Evolutionary conservation across 1,140 invertebrate genomes (phyloP), one percentile per base, ranked within the genome.

Genomic region (Drosophila sp.): DNA sequence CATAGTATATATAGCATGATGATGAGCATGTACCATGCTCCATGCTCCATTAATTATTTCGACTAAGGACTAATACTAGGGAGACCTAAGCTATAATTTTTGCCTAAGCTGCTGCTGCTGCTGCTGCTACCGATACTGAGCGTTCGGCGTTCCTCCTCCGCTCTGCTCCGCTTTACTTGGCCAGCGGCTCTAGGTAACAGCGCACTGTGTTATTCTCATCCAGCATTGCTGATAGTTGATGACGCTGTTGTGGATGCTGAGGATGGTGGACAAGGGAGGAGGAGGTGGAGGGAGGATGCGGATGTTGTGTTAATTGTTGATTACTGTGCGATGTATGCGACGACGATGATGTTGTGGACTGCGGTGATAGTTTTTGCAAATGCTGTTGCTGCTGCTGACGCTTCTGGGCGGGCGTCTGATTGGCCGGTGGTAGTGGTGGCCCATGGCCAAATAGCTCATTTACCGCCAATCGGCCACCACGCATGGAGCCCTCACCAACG

Each of bases 151-250:
- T 50, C 4, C 17, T 27, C 23, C 44, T 27, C 25, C 7, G 6
- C 1, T 44, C 41, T 5, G 23, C 44, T 50, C 8, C 73, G 29
- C 55, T 27, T 69, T 70, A 92, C 78, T 92, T 92, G 4, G 90
- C 71, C 65, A 92, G 93, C 33, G 95, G 95, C 87, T 96, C 95
- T 54, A 96, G 92, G 82, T 96, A 95, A 85, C 96, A 96, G 58
- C 96, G 95, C 60, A 96, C 96, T 44, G 95, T 96, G 80, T 96
- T 95, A 2, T 96, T 92, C 76, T 92, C 96, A 92, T 96, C 95
- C 27, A 96, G 91, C 41, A 96, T 96, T 11, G 96, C 96, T 30
- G 96, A 95, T 93, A 89, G 94, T 93, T 77, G 95, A 93, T 92
- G 94, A 33, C 77, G 79, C 57, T 91, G 93, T 90, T 73, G 89